Conservation (phyloP, 2,113 vertebrate genomes). For the Regulus satrapa region DNA sequence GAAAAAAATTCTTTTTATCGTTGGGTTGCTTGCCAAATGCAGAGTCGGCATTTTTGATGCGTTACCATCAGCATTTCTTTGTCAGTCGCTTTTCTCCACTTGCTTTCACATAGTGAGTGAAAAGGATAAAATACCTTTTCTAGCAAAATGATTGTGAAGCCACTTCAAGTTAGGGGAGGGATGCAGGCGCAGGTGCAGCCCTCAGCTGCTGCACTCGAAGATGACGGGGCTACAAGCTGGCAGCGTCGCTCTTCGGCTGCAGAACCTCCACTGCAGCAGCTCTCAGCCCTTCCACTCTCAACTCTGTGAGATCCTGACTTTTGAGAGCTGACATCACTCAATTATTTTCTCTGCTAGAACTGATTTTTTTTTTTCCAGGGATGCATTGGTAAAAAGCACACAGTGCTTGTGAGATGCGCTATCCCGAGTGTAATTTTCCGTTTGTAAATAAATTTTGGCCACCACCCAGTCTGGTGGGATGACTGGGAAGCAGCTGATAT, state of each 20-base stretch:
- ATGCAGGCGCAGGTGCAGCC: conserved; percentile 9
- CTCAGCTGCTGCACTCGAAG: conserved; percentile 6
- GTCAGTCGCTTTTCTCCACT: conserved; percentile 6
- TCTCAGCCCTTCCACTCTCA: background rate
- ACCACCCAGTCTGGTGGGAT: background rate
- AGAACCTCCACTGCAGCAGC: background rate
- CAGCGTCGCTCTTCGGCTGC: background rate
- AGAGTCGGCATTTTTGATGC: background rate
- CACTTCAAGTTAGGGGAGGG: conserved; percentile 15
- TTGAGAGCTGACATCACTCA: background rate
- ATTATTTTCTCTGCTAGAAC: background rate
- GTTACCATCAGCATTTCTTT: conserved; percentile 26
- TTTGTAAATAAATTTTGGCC: conserved; percentile 43
- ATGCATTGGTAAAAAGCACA: background rate
- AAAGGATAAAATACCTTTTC: conserved; percentile 25
- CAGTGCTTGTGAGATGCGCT: background rate
- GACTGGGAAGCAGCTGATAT: conserved; percentile 38
- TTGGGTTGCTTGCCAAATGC: background rate
- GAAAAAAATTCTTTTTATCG: background rate
- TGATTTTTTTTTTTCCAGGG: background rate
- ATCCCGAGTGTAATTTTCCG: background rate
- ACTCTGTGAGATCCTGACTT: background rate
- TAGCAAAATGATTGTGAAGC: conserved; percentile 30
- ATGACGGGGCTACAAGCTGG: background rate
- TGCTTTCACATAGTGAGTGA: background rate